Percentiles rank a stretch among this genome's conserved stretches.
These are phyloP conservation scores for Crocuta crocuta DNA, from an alignment of 2,113 vertebrate genomes.

Conservation along the genomic window DNA sequence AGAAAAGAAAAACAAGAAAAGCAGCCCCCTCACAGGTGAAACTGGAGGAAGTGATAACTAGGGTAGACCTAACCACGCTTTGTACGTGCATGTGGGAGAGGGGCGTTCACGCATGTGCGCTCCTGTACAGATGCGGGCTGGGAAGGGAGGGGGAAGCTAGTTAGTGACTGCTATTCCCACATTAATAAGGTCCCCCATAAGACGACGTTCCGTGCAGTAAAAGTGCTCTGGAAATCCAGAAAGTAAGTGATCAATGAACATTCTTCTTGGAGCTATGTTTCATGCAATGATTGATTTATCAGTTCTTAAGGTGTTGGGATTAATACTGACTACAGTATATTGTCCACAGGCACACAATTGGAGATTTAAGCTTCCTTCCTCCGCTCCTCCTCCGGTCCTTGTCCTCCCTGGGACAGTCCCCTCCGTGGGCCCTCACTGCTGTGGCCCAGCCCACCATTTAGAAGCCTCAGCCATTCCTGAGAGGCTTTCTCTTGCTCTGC, in stretches of 20 bases:
- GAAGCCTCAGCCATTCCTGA: neutral
- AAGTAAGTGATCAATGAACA: neutral
- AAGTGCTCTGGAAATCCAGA: neutral
- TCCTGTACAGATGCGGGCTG: neutral
- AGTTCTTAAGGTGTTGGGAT: neutral
- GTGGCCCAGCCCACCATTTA: neutral
- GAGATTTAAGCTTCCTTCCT: neutral
- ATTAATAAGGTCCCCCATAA: neutral
- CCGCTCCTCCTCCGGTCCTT: neutral
- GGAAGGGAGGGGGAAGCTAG: neutral
- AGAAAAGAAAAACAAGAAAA: neutral
- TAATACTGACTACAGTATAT: neutral
- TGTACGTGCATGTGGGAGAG: neutral
- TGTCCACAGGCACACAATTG: neutral
- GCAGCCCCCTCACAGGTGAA: neutral
- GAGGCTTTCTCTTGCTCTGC: slow-evolving; percentile 13
- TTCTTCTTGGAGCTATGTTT: neutral
- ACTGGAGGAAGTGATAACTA: neutral
- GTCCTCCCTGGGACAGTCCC: neutral
- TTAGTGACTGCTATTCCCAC: neutral
- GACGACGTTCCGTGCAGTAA: neutral
- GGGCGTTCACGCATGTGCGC: neutral
- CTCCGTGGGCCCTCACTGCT: neutral
- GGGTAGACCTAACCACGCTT: neutral
- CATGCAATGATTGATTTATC: neutral